Conservation (phyloP, 2,888 invertebrate species). For the Yponomeuta sedellus region DNA sequence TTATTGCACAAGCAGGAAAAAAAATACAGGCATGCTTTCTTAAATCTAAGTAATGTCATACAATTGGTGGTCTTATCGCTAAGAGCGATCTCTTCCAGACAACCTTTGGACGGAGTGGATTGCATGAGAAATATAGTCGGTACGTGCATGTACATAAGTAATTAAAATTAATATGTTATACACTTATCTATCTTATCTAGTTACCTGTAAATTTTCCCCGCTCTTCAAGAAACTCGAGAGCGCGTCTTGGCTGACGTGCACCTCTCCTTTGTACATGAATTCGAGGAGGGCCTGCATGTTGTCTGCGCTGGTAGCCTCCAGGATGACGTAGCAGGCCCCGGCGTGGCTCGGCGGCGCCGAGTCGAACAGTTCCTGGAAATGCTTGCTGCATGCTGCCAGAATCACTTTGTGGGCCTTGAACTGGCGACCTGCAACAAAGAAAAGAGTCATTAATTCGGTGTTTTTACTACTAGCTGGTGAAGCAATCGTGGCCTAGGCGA, state of each 20-base stretch:
- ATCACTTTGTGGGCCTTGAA: conserved; percentile 95
- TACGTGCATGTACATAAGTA: too few relatives aligned
- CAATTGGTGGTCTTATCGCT: too few relatives aligned
- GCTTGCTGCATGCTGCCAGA: conserved; percentile 94
- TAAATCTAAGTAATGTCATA: too few relatives aligned
- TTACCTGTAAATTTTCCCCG: conserved; percentile 91
- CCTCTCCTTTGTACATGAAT: conserved; percentile 96
- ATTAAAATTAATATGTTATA: too few relatives aligned
- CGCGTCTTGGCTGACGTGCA: conserved; percentile 94
- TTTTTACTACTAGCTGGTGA: too few relatives aligned
- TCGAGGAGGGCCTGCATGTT: conserved; percentile 94
- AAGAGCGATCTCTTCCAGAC: too few relatives aligned
- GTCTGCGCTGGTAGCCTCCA: conserved; percentile 92
- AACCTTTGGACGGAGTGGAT: too few relatives aligned
- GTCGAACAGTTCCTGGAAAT: conserved; percentile 93
- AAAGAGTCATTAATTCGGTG: neutral
- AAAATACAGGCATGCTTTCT: too few relatives aligned
- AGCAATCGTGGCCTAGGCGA: too few relatives aligned
- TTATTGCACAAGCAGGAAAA: too few relatives aligned
- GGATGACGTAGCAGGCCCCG: conserved; percentile 88
- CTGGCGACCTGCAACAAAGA: conserved; percentile 82
- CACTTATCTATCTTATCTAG: too few relatives aligned
- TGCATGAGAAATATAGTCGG: too few relatives aligned
- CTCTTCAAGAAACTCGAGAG: conserved; percentile 94
- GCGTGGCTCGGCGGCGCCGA: conserved; percentile 88